Conservation (phyloP, 2,888 invertebrate genomes). For the Noctua janthina region DNA sequence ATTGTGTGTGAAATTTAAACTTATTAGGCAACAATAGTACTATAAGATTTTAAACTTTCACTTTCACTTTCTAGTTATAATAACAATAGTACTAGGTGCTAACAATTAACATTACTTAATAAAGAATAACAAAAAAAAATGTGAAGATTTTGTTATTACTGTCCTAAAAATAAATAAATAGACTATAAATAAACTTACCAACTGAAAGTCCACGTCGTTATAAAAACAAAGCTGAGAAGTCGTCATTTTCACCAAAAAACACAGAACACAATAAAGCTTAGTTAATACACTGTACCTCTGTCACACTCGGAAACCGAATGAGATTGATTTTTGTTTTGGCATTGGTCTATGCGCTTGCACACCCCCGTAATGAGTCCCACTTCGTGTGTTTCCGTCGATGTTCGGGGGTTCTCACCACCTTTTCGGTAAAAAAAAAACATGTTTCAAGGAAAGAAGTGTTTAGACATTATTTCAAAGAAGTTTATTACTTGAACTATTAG, state of each 20-base stretch:
- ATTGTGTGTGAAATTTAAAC: not conserved
- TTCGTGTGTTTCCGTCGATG: too few species aligned
- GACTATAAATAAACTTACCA: slow-evolving; percentile 64
- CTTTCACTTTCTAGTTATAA: too few species aligned
- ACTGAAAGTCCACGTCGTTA: slow-evolving; percentile 67
- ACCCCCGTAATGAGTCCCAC: slow-evolving; percentile 33
- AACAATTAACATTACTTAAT: not conserved
- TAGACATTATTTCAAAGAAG: not conserved
- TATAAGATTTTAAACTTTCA: too few species aligned
- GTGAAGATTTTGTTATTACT: not conserved
- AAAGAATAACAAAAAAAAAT: not conserved
- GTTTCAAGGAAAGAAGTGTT: not conserved
- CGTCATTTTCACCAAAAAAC: slow-evolving; percentile 54
- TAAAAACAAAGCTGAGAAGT: slow-evolving; percentile 63
- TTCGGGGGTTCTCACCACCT: too few species aligned
- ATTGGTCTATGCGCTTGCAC: slow-evolving; percentile 52
- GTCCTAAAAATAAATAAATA: not conserved
- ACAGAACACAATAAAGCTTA: slow-evolving; percentile 58
- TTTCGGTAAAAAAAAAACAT: not conserved
- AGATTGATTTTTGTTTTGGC: slow-evolving; percentile 19
- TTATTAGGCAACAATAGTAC: too few species aligned
- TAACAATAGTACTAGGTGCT: not conserved
- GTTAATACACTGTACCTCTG: slow-evolving; percentile 55
- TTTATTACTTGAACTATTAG: slow-evolving; percentile 16
- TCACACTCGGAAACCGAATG: slow-evolving; percentile 48